Base-by-base conservation (phyloP, 2,113 vertebrate genomes). In the Numenius arquata region DNA sequence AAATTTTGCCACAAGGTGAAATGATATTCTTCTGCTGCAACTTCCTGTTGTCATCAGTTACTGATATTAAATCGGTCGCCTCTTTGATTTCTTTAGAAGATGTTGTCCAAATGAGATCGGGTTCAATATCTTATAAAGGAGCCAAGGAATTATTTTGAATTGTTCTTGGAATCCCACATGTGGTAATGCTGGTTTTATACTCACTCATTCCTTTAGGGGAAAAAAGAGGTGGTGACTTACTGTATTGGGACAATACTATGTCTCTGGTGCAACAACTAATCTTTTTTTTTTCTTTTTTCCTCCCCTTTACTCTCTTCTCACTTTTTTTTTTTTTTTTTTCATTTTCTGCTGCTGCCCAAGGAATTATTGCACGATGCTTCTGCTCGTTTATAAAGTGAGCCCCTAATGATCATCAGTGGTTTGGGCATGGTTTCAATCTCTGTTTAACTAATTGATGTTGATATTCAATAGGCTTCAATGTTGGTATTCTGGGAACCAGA, bases 51-150 rank as follows among this genome's bases (percentile, higher is more conserved):
- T 87, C 43, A n/a, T 59, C 61, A 58, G 53, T 85, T 85, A 73
- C 23, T 77, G 41, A 71, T 79, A 85, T 78, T 88, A 83, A 90
- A 90, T 56, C 75, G 80, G 68, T 96, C 72, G 58, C 84, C 8
- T 95, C 87, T 97, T 94, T 90, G 63, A 97, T 94, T 96, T 93
- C 79, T 87, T 92, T 89, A 89, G 73, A 95, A 86, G 62, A 79
- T 88, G 68, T 92, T 94, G 77, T 90, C 77, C 78, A 94, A 90
- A 84, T 87, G 84, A 94, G 72, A 71, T 85, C 5, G 36, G 30
- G 47, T 93, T 97, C 77, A 94, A 47, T 89, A 76, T 89, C 66
- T 95, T 95, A 59, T 68, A 83, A 84, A 90, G 87, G 61, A 85
- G n/a, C 58, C 81, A 89, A 96, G 90, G 86, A 94, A 80, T 90